Evolutionary conservation across 2,113 vertebrate species (phyloP), one percentile per base, ranked within the genome.

Genomic region (Stigmatopora argus): DNA sequence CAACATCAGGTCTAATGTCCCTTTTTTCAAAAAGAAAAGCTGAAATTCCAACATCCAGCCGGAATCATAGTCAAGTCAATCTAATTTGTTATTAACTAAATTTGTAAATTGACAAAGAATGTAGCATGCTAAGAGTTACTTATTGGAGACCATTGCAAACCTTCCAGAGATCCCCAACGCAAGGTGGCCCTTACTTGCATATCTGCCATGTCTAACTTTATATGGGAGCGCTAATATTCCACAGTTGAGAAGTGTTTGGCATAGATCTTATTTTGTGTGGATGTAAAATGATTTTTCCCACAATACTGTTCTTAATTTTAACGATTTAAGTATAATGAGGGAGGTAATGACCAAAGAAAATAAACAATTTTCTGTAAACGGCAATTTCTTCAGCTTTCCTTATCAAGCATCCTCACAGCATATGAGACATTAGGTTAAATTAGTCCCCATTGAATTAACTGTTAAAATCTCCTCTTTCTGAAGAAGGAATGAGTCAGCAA

Each of bases 401-500:
- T 12, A 44, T 21, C 18, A 41, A 21, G 38, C 59, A 76, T 65
- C 65, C 53, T 55, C 31, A 46, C 69, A 78, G 64, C 35, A 58
- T 67, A 69, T 69, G 62, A 21, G 64, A 56, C 53, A 8, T 14
- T 5, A 23, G 1, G 23, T 56, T 56, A 31, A 15, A 31, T 56
- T 15, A 31, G 15, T 31, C 65, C 74, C 60, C 65, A 56, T 71
- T 78, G 79, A 84, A 85, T 85, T 78, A 81, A 62, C 78, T 84
- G 82, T 89, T 85, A 82, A 75, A 81, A 81, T 69, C 64, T 78
- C 82, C 80, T 78, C 7, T 31, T 56, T 82, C 61, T 68, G 65
- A 86, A 67, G 64, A 45, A 14, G 49, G 52, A 81, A 11, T 34
- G 69, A 82, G 81, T 87, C 83, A 85, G 85, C 79, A 77, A 77